Evolutionary conservation across 2,797 vertebrate genomes (phyloP).

Genomic region (Bufotes viridis): DNA sequence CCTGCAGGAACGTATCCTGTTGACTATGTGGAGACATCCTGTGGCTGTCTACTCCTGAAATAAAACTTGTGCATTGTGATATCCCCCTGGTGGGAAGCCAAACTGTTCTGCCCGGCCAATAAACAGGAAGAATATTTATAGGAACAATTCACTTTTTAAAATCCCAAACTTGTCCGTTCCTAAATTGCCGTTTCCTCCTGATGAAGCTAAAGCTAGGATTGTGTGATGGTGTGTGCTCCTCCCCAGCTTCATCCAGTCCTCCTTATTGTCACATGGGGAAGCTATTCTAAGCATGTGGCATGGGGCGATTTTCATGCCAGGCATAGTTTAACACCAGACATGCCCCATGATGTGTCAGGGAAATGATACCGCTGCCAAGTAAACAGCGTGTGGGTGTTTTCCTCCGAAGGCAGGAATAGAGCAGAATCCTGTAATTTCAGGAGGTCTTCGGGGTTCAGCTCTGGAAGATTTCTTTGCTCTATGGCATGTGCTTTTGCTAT

Average conservation of each 20-base stretch:
- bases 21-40: slow-evolving; percentile 53
- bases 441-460: neutral
- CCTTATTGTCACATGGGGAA: slow-evolving; percentile 9
- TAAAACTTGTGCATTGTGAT: slow-evolving; percentile 34
- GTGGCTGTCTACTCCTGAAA: slow-evolving; percentile 44
- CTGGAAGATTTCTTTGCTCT: too few species aligned
- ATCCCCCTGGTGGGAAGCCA: neutral
- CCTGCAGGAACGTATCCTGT: slow-evolving; percentile 57
- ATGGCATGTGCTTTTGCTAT: neutral
- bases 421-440: slow-evolving; percentile 17
- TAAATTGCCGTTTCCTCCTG: neutral
- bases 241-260: neutral
- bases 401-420: neutral
- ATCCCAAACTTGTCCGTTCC: slow-evolving; percentile 7
- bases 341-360: slow-evolving; percentile 31
- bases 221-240: neutral
- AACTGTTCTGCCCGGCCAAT: slow-evolving; percentile 30
- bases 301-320: neutral
- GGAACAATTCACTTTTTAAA: slow-evolving; percentile 25
- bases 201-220: neutral
- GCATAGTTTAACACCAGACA: slow-evolving; percentile 33
- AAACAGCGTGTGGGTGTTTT: slow-evolving; percentile 37
- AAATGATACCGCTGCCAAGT: slow-evolving; percentile 24
- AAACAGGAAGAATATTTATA: slow-evolving; percentile 59
- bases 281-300: slow-evolving; percentile 48